phyloP scores from a whole-genome alignment of 2,113 vertebrate genomes.

The Rissa tridactyla region DNA sequence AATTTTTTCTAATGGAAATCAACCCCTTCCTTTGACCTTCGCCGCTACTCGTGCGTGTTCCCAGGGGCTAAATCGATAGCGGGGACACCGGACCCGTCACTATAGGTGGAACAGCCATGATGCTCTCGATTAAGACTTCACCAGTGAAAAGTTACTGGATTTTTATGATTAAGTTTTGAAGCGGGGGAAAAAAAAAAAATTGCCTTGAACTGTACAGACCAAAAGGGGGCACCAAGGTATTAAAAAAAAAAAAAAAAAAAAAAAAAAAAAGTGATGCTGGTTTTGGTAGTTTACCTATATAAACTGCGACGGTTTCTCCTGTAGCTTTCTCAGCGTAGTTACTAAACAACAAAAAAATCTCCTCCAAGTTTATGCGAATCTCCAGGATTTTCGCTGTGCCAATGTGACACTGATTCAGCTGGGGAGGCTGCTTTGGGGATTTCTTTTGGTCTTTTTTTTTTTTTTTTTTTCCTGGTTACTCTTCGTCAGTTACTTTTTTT shows the following conservation, averaged over 20 bases:
- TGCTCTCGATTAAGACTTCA: constrained; percentile 59
- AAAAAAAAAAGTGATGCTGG: not conserved
- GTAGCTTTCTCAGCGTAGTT: not conserved
- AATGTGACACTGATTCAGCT: not conserved
- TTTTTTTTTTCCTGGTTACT: not conserved
- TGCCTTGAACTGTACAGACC: constrained; percentile 70
- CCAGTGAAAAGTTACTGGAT: constrained; percentile 65
- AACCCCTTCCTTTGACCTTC: constrained; percentile 46
- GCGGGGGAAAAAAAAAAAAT: not conserved
- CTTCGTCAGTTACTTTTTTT: not conserved
- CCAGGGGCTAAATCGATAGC: constrained; percentile 35
- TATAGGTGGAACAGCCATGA: constrained; percentile 29
- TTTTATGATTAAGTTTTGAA: constrained; percentile 51
- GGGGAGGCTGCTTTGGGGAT: not conserved
- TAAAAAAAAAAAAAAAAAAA: constrained; percentile 40
- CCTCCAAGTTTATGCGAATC: not conserved
- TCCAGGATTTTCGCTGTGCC: not conserved
- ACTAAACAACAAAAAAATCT: not conserved
- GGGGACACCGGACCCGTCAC: constrained; percentile 9
- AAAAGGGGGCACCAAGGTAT: constrained; percentile 82
- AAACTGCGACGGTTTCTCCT: not conserved
- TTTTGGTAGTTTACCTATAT: constrained; percentile 22
- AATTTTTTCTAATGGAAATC: constrained; percentile 45
- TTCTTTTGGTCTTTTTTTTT: not conserved
- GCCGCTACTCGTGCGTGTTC: constrained; percentile 23